phyloP scores from a whole-genome alignment of 2,797 vertebrate genomes.

The Neosalanx taihuensis region DNA sequence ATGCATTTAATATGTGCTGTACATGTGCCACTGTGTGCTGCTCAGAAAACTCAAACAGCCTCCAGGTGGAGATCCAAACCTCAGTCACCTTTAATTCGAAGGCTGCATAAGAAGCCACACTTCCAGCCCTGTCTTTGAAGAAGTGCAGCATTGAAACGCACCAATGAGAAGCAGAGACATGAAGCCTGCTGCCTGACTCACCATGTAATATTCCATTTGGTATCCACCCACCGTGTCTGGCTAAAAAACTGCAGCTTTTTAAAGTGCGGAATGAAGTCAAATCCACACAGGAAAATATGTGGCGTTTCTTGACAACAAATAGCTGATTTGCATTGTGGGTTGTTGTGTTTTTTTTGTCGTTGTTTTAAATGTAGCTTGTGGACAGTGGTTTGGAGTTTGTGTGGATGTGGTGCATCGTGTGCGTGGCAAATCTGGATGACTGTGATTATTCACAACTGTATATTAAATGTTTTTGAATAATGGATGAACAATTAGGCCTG shows the following conservation, averaged over 20 bases:
- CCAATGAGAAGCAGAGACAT: constrained; percentile 16
- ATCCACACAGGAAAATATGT: constrained; percentile 27
- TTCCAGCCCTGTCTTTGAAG: neutral
- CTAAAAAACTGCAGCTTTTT: constrained; percentile 52
- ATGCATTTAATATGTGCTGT: no score
- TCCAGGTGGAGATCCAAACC: neutral
- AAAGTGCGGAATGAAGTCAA: constrained; percentile 56
- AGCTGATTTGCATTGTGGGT: neutral
- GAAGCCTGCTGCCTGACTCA: constrained; percentile 50
- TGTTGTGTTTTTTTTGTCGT: neutral
- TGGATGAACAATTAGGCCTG: neutral
- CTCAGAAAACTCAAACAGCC: neutral
- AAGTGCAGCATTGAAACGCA: neutral
- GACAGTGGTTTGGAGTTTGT: neutral
- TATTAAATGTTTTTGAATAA: neutral
- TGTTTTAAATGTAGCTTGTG: neutral
- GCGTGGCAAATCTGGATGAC: neutral
- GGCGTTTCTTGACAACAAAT: constrained; percentile 7
- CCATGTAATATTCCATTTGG: constrained; percentile 51
- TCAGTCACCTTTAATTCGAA: neutral
- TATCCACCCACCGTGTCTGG: constrained; percentile 59
- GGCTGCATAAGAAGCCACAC: neutral
- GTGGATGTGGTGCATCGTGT: constrained; percentile 10
- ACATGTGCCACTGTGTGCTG: neutral
- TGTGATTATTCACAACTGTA: constrained; percentile 4